phyloP scores from a whole-genome alignment of 2,888 invertebrate genomes.

The Mamestra brassicae region DNA sequence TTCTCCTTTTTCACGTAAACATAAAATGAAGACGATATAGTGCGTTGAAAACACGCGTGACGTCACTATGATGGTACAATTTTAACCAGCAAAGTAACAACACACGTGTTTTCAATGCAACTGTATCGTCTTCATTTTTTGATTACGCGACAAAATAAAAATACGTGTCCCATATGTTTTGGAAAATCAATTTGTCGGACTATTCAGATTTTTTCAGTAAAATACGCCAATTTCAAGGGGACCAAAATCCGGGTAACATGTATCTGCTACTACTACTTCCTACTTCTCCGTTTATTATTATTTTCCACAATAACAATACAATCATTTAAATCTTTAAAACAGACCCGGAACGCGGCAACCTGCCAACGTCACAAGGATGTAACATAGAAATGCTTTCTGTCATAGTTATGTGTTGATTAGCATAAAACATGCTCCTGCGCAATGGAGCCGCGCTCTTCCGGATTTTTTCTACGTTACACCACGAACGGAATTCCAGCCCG shows the following conservation, averaged over 20 bases:
- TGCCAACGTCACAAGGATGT: constrained; percentile 73
- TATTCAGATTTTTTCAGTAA: no score
- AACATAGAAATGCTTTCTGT: constrained; percentile 89
- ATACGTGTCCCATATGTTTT: no score
- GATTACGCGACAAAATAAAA: no score
- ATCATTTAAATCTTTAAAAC: constrained; percentile 28
- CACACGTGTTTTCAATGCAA: no score
- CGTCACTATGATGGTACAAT: no score
- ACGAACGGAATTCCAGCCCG: constrained; percentile 77
- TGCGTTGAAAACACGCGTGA: no score
- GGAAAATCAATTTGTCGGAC: no score
- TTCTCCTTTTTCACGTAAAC: no score
- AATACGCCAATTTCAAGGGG: neutral
- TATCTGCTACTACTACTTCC: neutral
- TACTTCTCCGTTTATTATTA: neutral
- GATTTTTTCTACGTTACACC: constrained; percentile 79
- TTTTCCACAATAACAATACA: constrained; percentile 17
- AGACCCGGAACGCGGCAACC: constrained; percentile 70
- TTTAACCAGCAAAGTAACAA: no score
- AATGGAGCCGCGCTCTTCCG: constrained; percentile 77
- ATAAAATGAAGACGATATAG: no score
- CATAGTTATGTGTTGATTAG: constrained; percentile 80
- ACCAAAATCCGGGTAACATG: neutral
- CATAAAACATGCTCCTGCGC: constrained; percentile 83
- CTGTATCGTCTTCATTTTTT: no score